phyloP scores from a whole-genome alignment of 2,888 invertebrate species.

The Dasysyrphus tricinctus region DNA sequence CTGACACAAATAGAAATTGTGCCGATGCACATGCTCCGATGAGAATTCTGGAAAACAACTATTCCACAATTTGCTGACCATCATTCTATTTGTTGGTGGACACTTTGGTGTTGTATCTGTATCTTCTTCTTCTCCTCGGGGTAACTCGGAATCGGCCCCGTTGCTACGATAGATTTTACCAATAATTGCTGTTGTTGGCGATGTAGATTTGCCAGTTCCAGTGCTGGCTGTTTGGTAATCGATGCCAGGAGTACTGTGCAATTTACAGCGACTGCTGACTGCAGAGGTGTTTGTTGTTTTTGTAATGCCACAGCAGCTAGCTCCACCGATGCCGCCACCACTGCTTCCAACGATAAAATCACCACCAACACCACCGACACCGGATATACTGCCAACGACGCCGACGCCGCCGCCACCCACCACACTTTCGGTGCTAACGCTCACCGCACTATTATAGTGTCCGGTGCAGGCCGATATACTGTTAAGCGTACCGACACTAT shows the following conservation, averaged over 20 bases:
- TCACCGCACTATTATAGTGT: slow-evolving; percentile 79
- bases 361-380: slow-evolving; percentile 18
- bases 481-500: slow-evolving; percentile 76
- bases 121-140: slow-evolving; percentile 80
- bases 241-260: slow-evolving; percentile 52
- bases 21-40: slow-evolving; percentile 83
- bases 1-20: slow-evolving; percentile 83
- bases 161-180: slow-evolving; percentile 51
- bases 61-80: slow-evolving; percentile 84
- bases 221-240: slow-evolving; percentile 61
- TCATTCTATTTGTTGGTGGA: slow-evolving; percentile 82
- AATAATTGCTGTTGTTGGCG: slow-evolving; percentile 76
- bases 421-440: slow-evolving; percentile 79
- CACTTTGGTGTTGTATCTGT: slow-evolving; percentile 80
- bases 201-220: slow-evolving; percentile 76
- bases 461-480: slow-evolving; percentile 75
- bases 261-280: slow-evolving; percentile 64
- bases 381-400: slow-evolving; percentile 23
- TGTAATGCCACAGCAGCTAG: slow-evolving; percentile 47
- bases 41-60: slow-evolving; percentile 83
- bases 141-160: slow-evolving; percentile 58
- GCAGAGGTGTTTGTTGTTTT: slow-evolving; percentile 76
- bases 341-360: slow-evolving; percentile 57
- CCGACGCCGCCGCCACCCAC: slow-evolving; percentile 73
- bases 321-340: slow-evolving; percentile 56